These are phyloP conservation scores for Neodon shergylaensis DNA, from an alignment of 2,113 vertebrate species.

Conservation along the genomic window DNA sequence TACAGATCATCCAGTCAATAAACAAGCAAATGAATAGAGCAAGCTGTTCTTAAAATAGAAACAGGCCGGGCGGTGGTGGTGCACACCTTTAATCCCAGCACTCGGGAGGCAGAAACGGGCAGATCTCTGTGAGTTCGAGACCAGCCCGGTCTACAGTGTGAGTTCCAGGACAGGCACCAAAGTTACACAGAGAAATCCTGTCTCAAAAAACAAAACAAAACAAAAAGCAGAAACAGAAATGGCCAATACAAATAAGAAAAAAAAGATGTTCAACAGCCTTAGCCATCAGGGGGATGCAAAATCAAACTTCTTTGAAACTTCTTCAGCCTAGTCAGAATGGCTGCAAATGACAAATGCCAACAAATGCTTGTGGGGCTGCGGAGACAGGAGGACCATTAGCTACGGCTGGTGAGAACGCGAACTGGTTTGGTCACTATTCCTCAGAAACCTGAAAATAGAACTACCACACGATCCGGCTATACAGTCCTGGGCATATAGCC, in stretches of 20 bases:
- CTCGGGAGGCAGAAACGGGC: too few relatives aligned
- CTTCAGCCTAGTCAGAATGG: background rate
- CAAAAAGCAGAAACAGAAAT: background rate
- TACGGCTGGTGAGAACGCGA: too few relatives aligned
- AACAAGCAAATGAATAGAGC: background rate
- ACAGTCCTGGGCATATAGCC: background rate
- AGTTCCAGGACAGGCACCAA: too few relatives aligned
- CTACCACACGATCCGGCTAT: background rate
- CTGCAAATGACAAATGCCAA: background rate
- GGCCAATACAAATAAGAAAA: background rate
- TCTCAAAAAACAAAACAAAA: too few relatives aligned
- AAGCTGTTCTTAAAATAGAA: background rate
- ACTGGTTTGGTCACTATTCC: background rate
- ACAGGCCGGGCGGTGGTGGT: accelerated
- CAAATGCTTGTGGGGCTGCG: background rate
- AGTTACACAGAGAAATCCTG: too few relatives aligned
- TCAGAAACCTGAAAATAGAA: background rate
- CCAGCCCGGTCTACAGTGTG: too few relatives aligned
- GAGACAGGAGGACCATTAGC: too few relatives aligned
- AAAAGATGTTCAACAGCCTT: background rate
- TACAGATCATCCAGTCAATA: background rate
- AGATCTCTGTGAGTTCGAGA: too few relatives aligned
- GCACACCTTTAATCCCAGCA: too few relatives aligned
- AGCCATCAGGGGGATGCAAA: background rate
- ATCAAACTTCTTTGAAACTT: background rate